phyloP scores from a whole-genome alignment of 2,113 vertebrate genomes.

The Athene noctua region DNA sequence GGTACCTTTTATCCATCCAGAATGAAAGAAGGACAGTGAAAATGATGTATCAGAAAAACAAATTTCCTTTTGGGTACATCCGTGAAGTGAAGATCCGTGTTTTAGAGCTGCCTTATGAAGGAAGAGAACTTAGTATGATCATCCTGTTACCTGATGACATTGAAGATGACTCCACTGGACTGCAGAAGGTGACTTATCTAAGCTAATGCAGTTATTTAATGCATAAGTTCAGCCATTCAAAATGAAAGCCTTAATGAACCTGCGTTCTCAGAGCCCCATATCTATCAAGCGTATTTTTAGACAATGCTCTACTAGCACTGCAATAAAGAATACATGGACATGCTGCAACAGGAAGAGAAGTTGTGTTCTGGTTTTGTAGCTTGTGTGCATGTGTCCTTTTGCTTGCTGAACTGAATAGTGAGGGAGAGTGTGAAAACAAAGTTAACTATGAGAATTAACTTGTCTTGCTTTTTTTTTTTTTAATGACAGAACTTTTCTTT shows the following conservation, averaged over 20 bases:
- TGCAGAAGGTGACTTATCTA: conserved; percentile 78
- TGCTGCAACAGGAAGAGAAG: not conserved
- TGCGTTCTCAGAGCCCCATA: not conserved
- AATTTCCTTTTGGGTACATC: conserved; percentile 78
- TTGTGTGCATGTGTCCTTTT: not conserved
- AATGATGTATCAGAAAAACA: conserved; percentile 89
- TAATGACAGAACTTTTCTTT: not conserved
- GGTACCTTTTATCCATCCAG: conserved; percentile 59
- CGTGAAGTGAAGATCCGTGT: conserved; percentile 74
- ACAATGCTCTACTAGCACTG: not conserved
- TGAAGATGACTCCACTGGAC: conserved; percentile 72
- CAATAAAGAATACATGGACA: accelerated
- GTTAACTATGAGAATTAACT: not conserved
- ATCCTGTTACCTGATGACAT: conserved; percentile 84
- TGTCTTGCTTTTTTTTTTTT: not conserved
- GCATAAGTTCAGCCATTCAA: not conserved
- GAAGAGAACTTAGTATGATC: conserved; percentile 86
- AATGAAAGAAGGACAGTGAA: conserved; percentile 81
- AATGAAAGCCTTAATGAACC: not conserved
- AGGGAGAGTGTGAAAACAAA: not conserved
- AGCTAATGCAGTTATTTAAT: not conserved
- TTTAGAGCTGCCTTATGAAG: conserved; percentile 84
- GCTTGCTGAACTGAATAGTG: not conserved
- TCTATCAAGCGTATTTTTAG: not conserved
- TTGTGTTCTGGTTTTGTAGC: not conserved